phyloP scores from a whole-genome alignment of 2,113 vertebrate genomes.

The Meles meles region DNA sequence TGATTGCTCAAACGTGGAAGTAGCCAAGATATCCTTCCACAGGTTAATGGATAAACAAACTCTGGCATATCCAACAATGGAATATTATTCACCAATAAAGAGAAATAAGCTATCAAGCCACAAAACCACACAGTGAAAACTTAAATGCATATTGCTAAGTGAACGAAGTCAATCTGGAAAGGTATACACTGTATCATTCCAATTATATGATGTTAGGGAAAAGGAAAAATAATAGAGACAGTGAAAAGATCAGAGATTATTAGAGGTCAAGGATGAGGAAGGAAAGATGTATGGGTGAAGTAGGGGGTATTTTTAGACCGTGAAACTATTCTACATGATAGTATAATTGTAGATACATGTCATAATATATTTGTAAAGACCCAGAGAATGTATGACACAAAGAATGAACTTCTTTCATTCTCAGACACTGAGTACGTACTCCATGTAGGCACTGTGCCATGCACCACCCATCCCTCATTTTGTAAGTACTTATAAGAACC shows the following conservation, averaged over 20 bases:
- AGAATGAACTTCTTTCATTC: neutral
- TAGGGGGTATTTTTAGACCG: neutral
- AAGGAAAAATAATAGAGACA: neutral
- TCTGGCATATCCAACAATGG: neutral
- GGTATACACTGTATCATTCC: neutral
- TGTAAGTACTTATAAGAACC: neutral
- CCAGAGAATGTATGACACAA: neutral
- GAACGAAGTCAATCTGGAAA: neutral
- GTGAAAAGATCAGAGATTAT: neutral
- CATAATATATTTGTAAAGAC: neutral
- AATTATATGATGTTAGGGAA: neutral
- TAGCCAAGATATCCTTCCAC: neutral
- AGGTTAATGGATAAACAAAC: neutral
- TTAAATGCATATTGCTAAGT: neutral
- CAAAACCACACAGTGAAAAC: neutral
- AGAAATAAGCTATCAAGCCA: neutral
- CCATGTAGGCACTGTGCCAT: neutral
- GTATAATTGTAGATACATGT: neutral
- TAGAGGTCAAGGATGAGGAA: neutral
- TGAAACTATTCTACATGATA: neutral
- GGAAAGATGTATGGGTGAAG: neutral
- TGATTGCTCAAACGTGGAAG: neutral
- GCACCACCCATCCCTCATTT: neutral
- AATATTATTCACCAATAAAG: neutral
- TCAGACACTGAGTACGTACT: neutral